Evolutionary conservation across 2,113 vertebrate species (phyloP).

Genomic region (Holacanthus passer): DNA sequence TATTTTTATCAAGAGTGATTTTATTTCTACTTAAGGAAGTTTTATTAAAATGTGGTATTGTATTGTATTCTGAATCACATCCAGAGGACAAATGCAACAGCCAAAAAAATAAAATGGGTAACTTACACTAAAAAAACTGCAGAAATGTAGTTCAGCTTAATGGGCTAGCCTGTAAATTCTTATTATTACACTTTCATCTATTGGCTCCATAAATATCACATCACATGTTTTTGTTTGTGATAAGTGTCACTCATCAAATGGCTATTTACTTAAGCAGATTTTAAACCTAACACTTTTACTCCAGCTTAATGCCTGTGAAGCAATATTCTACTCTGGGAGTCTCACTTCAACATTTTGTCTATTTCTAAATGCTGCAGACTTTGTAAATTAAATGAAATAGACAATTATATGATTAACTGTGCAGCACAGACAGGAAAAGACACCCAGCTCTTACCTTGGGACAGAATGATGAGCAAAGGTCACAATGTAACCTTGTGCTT

Average conservation of each 20-base stretch:
- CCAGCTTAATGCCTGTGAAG: neutral
- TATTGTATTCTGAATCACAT: neutral
- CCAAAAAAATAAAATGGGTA: neutral
- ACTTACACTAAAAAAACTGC: neutral
- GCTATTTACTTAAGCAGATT: neutral
- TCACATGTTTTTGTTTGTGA: neutral
- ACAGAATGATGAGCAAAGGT: conserved; percentile 52
- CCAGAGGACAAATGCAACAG: neutral
- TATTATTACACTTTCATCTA: neutral
- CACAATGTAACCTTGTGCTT: conserved; percentile 13
- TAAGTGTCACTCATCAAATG: neutral
- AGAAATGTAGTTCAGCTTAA: neutral
- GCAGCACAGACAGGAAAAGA: neutral
- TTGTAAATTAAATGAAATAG: neutral
- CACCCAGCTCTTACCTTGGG: conserved; percentile 1
- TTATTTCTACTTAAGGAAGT: neutral
- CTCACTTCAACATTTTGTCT: neutral
- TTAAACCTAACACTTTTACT: neutral
- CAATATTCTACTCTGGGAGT: neutral
- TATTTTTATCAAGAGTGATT: neutral
- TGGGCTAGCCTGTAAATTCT: neutral
- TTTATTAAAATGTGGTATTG: neutral
- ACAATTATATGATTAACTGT: conserved; percentile 6
- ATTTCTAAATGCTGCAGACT: neutral
- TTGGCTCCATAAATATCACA: neutral